Evolutionary conservation across 1,140 invertebrate genomes (phyloP).

Genomic region (Drosophila rhopaloa): DNA sequence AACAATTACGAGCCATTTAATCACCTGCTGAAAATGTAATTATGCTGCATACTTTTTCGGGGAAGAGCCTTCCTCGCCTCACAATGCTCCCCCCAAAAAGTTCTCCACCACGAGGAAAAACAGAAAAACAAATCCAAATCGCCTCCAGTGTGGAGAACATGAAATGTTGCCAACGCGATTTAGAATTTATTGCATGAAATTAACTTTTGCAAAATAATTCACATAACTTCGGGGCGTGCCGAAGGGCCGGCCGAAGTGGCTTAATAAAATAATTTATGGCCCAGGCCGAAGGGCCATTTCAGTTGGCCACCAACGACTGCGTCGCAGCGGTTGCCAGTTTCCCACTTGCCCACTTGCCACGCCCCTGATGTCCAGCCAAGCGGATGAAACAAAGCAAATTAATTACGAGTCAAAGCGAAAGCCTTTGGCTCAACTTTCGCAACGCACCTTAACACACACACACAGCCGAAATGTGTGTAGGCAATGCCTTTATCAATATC

Average conservation of each 20-base stretch:
- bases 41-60: slow-evolving; percentile 75
- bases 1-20: slow-evolving; percentile 84
- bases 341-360: not conserved
- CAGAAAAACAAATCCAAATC: slow-evolving; percentile 25
- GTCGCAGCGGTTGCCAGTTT: slow-evolving; percentile 11
- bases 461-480: not conserved
- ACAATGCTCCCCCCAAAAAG: not conserved
- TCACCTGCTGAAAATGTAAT: slow-evolving; percentile 84
- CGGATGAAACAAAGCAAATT: slow-evolving; percentile 82
- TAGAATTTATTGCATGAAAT: slow-evolving; percentile 82
- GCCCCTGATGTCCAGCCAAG: slow-evolving; percentile 53
- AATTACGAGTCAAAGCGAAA: slow-evolving; percentile 82
- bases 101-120: slow-evolving; percentile 1
- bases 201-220: slow-evolving; percentile 83
- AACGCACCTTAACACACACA: slow-evolving; percentile 60
- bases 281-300: slow-evolving; percentile 67
- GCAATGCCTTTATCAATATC: slow-evolving; percentile 79
- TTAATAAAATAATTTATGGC: slow-evolving; percentile 82
- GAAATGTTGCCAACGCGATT: slow-evolving; percentile 72
- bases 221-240: slow-evolving; percentile 73
- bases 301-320: slow-evolving; percentile 15
- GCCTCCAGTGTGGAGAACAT: slow-evolving; percentile 31
- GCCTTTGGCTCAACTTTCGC: slow-evolving; percentile 68
- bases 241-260: slow-evolving; percentile 71
- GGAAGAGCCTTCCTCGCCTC: slow-evolving; percentile 7